Base-by-base conservation (phyloP, 2,113 vertebrate species). In the Tychaedon coryphoeus region DNA sequence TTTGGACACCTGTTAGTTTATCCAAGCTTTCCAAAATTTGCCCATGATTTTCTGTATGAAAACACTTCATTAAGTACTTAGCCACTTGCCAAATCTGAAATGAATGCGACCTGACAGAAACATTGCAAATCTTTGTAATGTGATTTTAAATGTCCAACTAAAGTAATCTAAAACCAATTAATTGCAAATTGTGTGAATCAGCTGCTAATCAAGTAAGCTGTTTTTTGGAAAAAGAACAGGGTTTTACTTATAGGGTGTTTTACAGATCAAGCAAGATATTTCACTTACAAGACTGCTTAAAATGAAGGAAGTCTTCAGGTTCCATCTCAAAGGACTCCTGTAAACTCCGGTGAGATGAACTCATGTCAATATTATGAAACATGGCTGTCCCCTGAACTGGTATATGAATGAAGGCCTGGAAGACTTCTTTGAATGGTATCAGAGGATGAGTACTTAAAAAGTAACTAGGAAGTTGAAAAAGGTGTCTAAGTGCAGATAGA, bases 1-100 rank as follows among this genome's bases (percentile, higher is more conserved):
- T 85, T 92, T 81, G 70, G 72, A 81, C 56, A 71, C 80, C 19
- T 92, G 69, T 71, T 92, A 51, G 53, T 67, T 96, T 95, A 84
- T 50, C 66, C 66, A 89, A 82, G 53, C 40, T 75, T 89, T 91
- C 57, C 45, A 51, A 88, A 92, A 29, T 64, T 86, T 90, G 36
- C 56, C 65, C 34, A 40, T 64, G 60, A 33, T 67, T 80, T 96
- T 87, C 66, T 91, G 26, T 82, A 54, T 76, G 74, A 91, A 90
- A 95, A 87, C 73, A 62, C 58, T 69, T 91, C 66, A 54, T 74
- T 90, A 85, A 92, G 33, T 75, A 75, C 70, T 91, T 83, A 53
- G 12, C 29, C 75, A 53, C 16, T 78, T 92, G 61, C 53, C 36
- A 91, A 72, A 31, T 56, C 62, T 91, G 50, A 95, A 74, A 50